A percentile compares a stretch with the other conserved stretches of the same genome.
phyloP scores from a whole-genome alignment of 2,113 vertebrate species.

The Forbesichthys papilliferus region DNA sequence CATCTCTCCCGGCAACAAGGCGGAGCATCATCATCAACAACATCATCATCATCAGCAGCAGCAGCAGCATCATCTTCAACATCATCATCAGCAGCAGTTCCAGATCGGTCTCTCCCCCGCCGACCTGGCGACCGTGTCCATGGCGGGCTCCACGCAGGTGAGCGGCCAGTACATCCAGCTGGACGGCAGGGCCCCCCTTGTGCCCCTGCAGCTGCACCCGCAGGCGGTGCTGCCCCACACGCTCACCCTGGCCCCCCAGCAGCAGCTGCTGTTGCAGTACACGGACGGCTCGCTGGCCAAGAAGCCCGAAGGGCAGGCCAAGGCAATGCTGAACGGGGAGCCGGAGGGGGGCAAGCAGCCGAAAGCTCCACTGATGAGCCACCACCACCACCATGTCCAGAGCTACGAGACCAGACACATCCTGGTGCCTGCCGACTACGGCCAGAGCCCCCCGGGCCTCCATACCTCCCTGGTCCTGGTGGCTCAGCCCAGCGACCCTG shows the following conservation, averaged over 20 bases:
- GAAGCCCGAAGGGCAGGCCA: constrained; percentile 83
- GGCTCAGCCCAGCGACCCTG: constrained; percentile 85
- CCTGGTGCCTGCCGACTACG: constrained; percentile 85
- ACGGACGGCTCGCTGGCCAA: constrained; percentile 81
- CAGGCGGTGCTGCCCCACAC: constrained; percentile 86
- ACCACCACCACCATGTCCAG: constrained; percentile 86
- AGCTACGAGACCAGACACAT: constrained; percentile 89
- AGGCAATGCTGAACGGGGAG: constrained; percentile 88
- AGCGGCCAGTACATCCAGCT: constrained; percentile 93
- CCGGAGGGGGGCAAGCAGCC: constrained; percentile 82
- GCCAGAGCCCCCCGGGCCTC: constrained; percentile 84
- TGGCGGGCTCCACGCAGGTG: constrained; percentile 78
- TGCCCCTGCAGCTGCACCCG: constrained; percentile 89
- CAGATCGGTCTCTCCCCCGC: constrained; percentile 85
- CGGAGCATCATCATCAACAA: constrained; percentile 40
- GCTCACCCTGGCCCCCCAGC: constrained; percentile 85
- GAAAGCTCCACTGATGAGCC: constrained; percentile 72
- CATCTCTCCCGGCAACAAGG: constrained; percentile 83
- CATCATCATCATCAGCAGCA: constrained; percentile 66
- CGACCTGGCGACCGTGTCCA: constrained; percentile 84
- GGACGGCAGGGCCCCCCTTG: constrained; percentile 87
- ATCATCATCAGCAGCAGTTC: constrained; percentile 74
- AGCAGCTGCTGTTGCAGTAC: constrained; percentile 93
- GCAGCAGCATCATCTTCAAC: neutral
- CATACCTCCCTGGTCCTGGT: constrained; percentile 93